These are phyloP conservation scores for Drosophila pruinosa DNA, from an alignment of 1,140 invertebrate species.

Conservation along the genomic window DNA sequence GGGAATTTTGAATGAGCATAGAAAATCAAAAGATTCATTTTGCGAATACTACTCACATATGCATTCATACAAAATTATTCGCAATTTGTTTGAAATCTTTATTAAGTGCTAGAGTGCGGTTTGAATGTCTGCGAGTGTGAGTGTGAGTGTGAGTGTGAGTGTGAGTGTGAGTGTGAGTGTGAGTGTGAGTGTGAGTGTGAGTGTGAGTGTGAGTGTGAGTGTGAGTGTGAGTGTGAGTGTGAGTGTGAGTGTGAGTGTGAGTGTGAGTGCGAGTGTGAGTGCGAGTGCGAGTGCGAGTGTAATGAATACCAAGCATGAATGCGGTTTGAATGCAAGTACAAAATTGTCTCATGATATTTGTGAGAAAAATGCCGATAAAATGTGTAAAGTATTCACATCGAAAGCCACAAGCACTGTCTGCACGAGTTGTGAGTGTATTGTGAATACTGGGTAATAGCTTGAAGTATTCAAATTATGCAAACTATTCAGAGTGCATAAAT, in stretches of 20 bases:
- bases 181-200: background rate
- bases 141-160: background rate
- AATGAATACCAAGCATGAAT: background rate
- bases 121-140: background rate
- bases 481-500: too few relatives aligned
- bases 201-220: background rate
- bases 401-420: too few relatives aligned
- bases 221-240: too few relatives aligned
- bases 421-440: too few relatives aligned
- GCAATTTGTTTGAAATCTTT: background rate
- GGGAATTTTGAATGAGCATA: background rate
- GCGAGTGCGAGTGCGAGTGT: background rate
- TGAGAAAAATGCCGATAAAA: too few relatives aligned
- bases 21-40: slow-evolving; percentile 8
- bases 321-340: background rate
- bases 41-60: too few relatives aligned
- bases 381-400: too few relatives aligned
- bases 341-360: background rate
- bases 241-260: too few relatives aligned
- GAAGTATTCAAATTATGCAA: too few relatives aligned
- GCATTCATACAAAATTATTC: background rate
- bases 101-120: background rate
- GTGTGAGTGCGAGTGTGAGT: background rate
- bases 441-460: too few relatives aligned
- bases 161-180: background rate